Conservation (phyloP, 2,888 invertebrate species). For the Chrysolina oricalcia region DNA sequence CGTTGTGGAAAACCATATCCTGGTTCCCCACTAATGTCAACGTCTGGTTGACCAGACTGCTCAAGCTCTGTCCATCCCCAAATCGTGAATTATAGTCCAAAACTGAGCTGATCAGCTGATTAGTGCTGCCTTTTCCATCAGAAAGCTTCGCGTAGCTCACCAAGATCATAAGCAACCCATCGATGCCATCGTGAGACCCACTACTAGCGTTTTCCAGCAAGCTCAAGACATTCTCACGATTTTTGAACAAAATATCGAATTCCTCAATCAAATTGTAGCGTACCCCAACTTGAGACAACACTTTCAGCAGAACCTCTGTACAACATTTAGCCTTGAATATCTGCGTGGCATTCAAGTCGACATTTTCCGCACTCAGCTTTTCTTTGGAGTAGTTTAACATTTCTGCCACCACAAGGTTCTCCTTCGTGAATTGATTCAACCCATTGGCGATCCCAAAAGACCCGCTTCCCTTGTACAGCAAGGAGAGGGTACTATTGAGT, state of each 20-base stretch:
- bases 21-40: conserved; percentile 35
- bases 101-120: conserved; percentile 30
- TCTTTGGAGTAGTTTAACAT: conserved; percentile 15
- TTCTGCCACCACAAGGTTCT: conserved; percentile 28
- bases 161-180: conserved; percentile 41
- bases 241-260: conserved; percentile 4
- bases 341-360: conserved; percentile 5
- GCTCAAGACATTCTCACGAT: conserved; percentile 30
- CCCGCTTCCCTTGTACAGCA: conserved; percentile 20
- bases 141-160: conserved; percentile 23
- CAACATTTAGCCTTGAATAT: conserved; percentile 23
- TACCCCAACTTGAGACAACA: conserved; percentile 34
- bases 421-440: conserved; percentile 28
- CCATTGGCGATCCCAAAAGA: neutral
- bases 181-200: conserved; percentile 45
- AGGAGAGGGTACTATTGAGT: conserved; percentile 23
- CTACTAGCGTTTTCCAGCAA: conserved; percentile 33
- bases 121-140: conserved; percentile 23
- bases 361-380: neutral
- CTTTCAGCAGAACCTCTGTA: too few species aligned
- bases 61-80: conserved; percentile 21
- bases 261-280: conserved; percentile 25
- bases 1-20: conserved; percentile 18
- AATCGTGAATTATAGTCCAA: conserved; percentile 33
- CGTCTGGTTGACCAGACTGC: conserved; percentile 18